Conservation (phyloP, 2,797 vertebrate genomes). For the Myotis planiceps region DNA sequence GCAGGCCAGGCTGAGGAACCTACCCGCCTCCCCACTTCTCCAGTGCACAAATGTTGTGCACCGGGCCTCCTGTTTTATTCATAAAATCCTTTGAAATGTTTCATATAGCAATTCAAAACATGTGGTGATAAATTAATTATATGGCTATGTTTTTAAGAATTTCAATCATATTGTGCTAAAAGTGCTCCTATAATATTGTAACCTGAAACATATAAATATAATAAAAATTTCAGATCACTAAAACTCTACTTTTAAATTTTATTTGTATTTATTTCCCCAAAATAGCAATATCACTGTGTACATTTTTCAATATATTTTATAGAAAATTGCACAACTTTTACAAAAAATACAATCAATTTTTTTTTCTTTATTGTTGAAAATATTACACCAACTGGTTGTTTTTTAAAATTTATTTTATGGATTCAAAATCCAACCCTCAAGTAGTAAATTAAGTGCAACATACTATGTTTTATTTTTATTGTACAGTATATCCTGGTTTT, state of each 20-base stretch:
- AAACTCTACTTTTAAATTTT: not conserved
- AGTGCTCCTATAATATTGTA: not conserved
- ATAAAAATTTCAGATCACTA: not conserved
- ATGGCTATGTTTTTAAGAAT: not conserved
- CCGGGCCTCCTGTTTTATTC: not conserved
- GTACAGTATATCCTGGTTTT: not conserved
- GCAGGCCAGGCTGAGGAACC: no score
- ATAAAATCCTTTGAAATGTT: not conserved
- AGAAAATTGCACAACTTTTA: not conserved
- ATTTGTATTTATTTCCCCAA: not conserved
- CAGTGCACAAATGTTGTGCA: no score
- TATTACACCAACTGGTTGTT: not conserved
- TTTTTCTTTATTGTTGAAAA: no score
- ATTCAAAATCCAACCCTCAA: not conserved
- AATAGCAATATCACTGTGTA: not conserved
- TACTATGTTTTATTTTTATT: not conserved
- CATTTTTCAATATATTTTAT: not conserved
- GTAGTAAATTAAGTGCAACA: not conserved
- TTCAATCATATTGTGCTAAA: not conserved
- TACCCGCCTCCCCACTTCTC: no score
- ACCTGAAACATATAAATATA: not conserved
- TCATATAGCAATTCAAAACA: not conserved
- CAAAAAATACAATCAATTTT: not conserved
- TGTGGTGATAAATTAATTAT: not conserved
- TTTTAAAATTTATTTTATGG: not conserved